Base-by-base conservation (phyloP, 2,888 invertebrate genomes). In the Octonoba sinensis region DNA sequence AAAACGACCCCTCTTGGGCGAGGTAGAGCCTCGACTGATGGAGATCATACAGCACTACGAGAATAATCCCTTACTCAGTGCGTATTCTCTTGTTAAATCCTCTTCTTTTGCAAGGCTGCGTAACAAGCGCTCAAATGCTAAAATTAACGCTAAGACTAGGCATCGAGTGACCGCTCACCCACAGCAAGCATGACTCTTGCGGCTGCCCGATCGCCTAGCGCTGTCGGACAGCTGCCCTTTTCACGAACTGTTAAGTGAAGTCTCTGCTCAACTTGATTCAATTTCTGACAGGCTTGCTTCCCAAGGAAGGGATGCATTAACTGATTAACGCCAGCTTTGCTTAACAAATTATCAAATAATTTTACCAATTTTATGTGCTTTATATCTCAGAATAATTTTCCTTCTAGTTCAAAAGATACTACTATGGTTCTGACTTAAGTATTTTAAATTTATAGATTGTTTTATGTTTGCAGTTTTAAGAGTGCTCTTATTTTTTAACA, bases 1-100 rank as follows among this genome's bases (percentile, higher is more conserved):
- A 90, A n/a, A 91, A 83, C 89, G 96, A 15, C 95, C 95, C 0
- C 89, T 94, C n/a, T 90, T 95, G 0, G 95, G 95, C 1, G 92
- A 93, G 85, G 92, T 96, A 0, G 93, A 94, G 86, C 92, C 92
- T 0, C 90, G 91, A 22, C 90, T 95, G 1, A 91, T 92, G 86
- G 88, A 88, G 12, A 92, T 93, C 36, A 85, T 86, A 69, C 84
- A 74, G 6, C 71, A 72, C 47, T 83, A 83, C n/a, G 72, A 79
- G 60, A 54, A 66, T 46, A 66, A 81, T 22, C 83, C 83, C 16
- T 24, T 74, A 44, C 83, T 81, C 71, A 82, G 82, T 82, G 82
- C 76, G 82, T 12, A 44, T 16, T 75, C 82, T 64, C 27, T 71
- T 18, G 16, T 62, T 67, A 76, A 67, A 67, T 73, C 62, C 44